A percentile compares a stretch with the other conserved stretches of the same genome.
phyloP scores from a whole-genome alignment of 2,888 invertebrate genomes.

The Meliscaeva auricollis region DNA sequence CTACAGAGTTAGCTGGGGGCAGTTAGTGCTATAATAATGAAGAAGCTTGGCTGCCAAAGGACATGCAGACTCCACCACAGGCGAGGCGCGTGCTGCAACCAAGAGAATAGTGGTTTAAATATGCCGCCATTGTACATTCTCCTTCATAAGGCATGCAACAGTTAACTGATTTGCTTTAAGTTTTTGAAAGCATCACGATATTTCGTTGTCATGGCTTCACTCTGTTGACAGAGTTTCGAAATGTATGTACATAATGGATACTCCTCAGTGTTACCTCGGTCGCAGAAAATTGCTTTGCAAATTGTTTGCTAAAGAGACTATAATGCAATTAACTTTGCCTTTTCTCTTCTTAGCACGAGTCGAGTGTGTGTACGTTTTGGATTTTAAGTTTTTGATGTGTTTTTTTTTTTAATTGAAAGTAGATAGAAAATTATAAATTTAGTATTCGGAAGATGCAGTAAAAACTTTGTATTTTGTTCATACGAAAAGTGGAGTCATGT shows the following conservation, averaged over 20 bases:
- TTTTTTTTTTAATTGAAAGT: conserved; percentile 5
- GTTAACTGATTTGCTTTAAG: conserved; percentile 66
- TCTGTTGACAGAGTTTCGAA: neutral
- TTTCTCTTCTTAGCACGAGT: conserved; percentile 22
- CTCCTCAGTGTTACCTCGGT: neutral
- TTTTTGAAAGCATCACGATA: conserved; percentile 14
- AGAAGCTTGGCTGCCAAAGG: conserved; percentile 42
- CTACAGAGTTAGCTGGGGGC: neutral
- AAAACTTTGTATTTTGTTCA: no score
- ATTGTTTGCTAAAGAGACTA: conserved; percentile 49
- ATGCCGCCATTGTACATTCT: no score
- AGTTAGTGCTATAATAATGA: neutral
- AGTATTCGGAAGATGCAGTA: no score
- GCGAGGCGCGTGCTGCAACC: no score
- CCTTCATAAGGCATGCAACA: conserved; percentile 65
- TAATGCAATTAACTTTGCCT: conserved; percentile 59
- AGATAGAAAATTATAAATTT: no score
- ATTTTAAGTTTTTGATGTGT: conserved; percentile 25
- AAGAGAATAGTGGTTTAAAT: no score
- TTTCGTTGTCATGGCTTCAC: neutral
- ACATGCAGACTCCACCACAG: conserved; percentile 29
- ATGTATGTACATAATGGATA: no score
- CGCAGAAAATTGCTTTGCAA: conserved; percentile 35
- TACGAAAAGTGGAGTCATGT: no score
- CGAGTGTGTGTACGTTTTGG: neutral